Evolutionary conservation across 2,113 vertebrate species (phyloP).

Genomic region (Burhinus oedicnemus): DNA sequence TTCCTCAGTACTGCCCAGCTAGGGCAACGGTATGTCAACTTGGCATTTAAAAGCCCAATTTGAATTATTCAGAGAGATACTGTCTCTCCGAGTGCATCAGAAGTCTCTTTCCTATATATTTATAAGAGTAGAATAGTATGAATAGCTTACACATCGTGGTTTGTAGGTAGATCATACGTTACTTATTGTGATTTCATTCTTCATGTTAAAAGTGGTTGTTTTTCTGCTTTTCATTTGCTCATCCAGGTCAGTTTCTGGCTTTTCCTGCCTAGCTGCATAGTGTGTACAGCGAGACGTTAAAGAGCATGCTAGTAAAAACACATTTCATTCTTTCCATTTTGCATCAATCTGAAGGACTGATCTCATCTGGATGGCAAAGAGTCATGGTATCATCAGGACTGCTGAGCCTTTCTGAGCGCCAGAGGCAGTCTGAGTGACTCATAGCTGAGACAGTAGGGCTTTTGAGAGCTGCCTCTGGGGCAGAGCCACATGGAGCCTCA

Average conservation of each 20-base stretch:
- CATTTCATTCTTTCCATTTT: neutral
- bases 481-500: slow-evolving; percentile 5
- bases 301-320: neutral
- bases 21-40: neutral
- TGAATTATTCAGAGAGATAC: neutral
- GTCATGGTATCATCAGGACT: neutral
- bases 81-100: neutral
- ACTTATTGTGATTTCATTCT: neutral
- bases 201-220: neutral
- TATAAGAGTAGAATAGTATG: neutral
- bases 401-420: neutral
- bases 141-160: rapidly evolving
- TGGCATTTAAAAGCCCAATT: neutral
- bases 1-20: neutral
- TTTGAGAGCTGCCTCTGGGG: slow-evolving; percentile 25
- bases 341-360: neutral
- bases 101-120: neutral
- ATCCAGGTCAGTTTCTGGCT: neutral
- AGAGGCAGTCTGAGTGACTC: slow-evolving; percentile 11
- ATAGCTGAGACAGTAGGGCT: slow-evolving; percentile 18
- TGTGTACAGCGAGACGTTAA: neutral
- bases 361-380: slow-evolving; percentile 10
- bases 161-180: neutral
- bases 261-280: neutral
- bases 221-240: neutral